Evolutionary conservation across 2,888 invertebrate species (phyloP), one percentile per base, ranked within the genome.

Genomic region (Altica lythri): DNA sequence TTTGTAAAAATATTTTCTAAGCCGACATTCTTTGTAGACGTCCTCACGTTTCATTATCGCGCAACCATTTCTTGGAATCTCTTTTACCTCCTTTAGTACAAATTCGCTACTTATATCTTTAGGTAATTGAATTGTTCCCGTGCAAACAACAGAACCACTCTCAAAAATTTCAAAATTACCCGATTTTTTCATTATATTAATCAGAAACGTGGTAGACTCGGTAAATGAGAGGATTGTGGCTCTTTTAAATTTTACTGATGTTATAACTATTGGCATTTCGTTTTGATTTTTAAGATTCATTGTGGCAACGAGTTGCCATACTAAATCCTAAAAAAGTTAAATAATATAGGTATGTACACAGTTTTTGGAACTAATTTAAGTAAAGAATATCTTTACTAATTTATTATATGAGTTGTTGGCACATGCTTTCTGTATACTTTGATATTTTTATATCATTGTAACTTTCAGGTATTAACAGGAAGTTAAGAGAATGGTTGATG

Each of bases 121-220:
- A 57, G 80, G 77, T 0, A 77, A 77, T 49, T 80, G 81, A 30
- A 89, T 82, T 2, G 74, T 78, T 27, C 89, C 89, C 0, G 85
- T 85, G 0, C 86, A 88, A 19, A 89, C 83, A 0, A 85, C 80
- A 0, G 81, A 80, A 1, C 83, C 83, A 2, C 83, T 82, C 72
- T 89, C 88, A 0, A 60, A 61, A 16, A 71, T 60, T 59, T 70
- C 71, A 35, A 70, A 71, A 17, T 66, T 17, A n/a, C 70, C 71
- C 14, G 65, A 66, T 18, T 61, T 57, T 47, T 53, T 59, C 59
- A 65, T 63, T 4, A 71, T 62, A 48, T 69, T 70, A 27, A 68
- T 55, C 2, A 56, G 52, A 32, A 71, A 65, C 25, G 45, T 47
- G 1, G 66, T 53, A n/a, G 52, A 54, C 32, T 77, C 78, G 49